Evolutionary conservation across 2,888 invertebrate genomes (phyloP).

Genomic region (Villa cingulata): DNA sequence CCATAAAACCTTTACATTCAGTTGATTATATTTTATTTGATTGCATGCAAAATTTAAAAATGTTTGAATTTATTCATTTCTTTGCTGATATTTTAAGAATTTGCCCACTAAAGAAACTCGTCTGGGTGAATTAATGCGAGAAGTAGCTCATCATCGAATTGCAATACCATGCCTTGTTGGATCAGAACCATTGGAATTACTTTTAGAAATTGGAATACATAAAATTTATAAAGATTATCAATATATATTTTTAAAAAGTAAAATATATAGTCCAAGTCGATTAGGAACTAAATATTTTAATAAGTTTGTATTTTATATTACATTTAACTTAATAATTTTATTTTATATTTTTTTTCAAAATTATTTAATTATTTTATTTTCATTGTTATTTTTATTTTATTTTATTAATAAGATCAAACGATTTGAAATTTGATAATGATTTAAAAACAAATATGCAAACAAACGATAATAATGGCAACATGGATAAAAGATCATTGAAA

Average conservation of each 20-base stretch:
- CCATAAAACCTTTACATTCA: background rate
- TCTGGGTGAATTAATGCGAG: slow-evolving; percentile 33
- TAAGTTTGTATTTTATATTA: background rate
- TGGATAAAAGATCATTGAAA: background rate
- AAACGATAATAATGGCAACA: background rate
- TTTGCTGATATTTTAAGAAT: slow-evolving; percentile 23
- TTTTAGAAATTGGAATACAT: slow-evolving; percentile 35
- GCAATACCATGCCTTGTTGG: slow-evolving; percentile 34
- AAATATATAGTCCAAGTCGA: slow-evolving; percentile 27
- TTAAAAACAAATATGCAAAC: background rate
- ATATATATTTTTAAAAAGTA: slow-evolving; percentile 31
- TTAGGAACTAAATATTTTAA: slow-evolving; percentile 11
- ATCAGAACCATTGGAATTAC: slow-evolving; percentile 31
- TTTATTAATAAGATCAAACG: too few species aligned
- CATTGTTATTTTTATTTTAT: background rate
- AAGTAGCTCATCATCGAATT: slow-evolving; percentile 31
- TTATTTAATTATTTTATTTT: background rate
- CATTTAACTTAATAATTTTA: background rate
- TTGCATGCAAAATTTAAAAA: too few species aligned
- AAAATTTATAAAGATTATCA: slow-evolving; percentile 34
- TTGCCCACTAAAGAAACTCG: slow-evolving; percentile 33
- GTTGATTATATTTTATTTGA: too few species aligned
- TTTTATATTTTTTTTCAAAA: background rate
- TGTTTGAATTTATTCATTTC: too few species aligned
- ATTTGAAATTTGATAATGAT: too few species aligned